Percentiles rank a stretch among this genome's conserved stretches.
Conservation (phyloP, 2,113 vertebrate species). For the Salvator merianae region DNA sequence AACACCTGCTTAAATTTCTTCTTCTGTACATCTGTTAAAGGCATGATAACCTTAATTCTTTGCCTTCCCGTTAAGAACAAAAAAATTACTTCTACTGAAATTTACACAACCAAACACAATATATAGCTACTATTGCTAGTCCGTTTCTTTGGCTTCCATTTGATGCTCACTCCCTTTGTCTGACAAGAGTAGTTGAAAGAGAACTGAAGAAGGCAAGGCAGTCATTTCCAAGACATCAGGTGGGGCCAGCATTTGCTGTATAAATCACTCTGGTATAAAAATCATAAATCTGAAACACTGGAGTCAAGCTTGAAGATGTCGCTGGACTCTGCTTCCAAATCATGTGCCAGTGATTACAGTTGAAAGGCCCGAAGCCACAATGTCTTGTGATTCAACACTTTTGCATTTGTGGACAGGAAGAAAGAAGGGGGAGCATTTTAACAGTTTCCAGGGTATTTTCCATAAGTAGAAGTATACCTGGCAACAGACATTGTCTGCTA, state of each 20-base stretch:
- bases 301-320: constrained; percentile 26
- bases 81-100: too few species aligned
- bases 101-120: too few species aligned
- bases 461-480: constrained; percentile 73
- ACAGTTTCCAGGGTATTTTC: constrained; percentile 76
- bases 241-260: constrained; percentile 38
- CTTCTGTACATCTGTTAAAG: too few species aligned
- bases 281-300: constrained; percentile 29
- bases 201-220: constrained; percentile 10
- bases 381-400: constrained; percentile 17
- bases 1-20: too few species aligned
- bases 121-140: neutral
- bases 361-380: constrained; percentile 5
- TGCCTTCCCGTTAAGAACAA: neutral
- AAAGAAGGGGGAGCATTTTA: constrained; percentile 22
- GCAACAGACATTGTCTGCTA: constrained; percentile 80
- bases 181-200: neutral
- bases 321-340: constrained; percentile 21
- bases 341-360: constrained; percentile 45
- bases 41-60: neutral
- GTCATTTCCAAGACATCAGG: constrained; percentile 17
- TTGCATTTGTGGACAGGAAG: constrained; percentile 32
- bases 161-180: neutral
- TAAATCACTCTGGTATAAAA: constrained; percentile 35
- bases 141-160: neutral